Base-by-base conservation (phyloP, 2,888 invertebrate genomes). In the Ischnura elegans region DNA sequence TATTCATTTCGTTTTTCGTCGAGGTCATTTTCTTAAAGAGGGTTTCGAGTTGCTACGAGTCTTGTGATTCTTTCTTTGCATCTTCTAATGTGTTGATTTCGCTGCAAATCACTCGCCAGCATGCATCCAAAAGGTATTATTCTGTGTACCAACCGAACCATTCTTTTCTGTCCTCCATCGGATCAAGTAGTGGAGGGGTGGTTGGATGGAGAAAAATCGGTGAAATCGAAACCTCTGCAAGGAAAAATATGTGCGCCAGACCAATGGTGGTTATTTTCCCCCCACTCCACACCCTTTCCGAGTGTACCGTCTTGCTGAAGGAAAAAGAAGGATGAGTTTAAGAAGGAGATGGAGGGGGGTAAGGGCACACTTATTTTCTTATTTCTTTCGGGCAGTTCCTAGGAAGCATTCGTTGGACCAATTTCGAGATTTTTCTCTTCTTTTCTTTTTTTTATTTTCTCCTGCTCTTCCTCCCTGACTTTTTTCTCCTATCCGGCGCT, bases 401-500 rank as follows among this genome's bases (percentile, higher is more conserved):
- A 36, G 76, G 76, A 36, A 76, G 76, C 76, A 76, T 76, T 76
- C 29, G 76, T 10, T 29, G 76, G 36, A 29, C 36, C 29, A 76
- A 25, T 76, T 76, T 36, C 13, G 36, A 61, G 61, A 6, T 25
- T 61, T 25, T 25, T 25, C 61, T n/a, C 61, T 61, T 61, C 16
- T 36, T 16, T 36, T 76, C 16, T 36, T 36, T 13, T 36, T 25
- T 36, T 16, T 5, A 36, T 76, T 76, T 76, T 76, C 0, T 51
- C 61, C 61, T 47, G 6, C 25, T 21, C 25, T 21, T 61, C 25
- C 61, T 21, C 61, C 61, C 61, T 3, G 0, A 1, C 25, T 61
- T 61, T 61, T 61, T n/a, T n/a, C 51, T 19, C 51, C 51, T 29
- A 61, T 61, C 61, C 61, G 76, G 76, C 76, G 76, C 76, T 76